Conservation (phyloP, 1,140 invertebrate species). For the Platorchestia sp. region DNA sequence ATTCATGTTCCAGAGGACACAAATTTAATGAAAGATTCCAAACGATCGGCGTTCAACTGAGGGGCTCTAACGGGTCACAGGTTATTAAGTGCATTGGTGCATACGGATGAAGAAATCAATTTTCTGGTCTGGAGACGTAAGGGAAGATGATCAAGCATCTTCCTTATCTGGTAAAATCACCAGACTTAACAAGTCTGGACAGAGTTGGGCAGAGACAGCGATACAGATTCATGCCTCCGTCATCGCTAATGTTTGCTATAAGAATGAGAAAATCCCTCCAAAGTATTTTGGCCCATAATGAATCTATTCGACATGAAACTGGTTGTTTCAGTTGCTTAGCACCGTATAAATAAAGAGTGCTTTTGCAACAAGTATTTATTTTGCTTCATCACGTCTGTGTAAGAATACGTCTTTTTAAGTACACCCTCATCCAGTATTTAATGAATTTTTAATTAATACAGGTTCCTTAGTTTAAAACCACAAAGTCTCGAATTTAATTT, state of each 20-base stretch:
- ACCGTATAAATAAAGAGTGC: neutral
- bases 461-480: neutral
- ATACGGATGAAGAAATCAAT: no score
- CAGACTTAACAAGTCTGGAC: no score
- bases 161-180: no score
- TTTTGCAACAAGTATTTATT: neutral
- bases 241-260: neutral
- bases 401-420: neutral
- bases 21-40: no score
- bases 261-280: neutral
- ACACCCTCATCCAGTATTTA: neutral
- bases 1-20: no score
- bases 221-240: no score
- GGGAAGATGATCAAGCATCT: no score
- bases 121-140: no score
- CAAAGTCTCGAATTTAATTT: neutral
- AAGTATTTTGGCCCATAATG: neutral
- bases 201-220: no score
- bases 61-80: no score
- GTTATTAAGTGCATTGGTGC: no score
- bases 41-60: no score
- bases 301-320: neutral
- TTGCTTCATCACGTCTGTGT: neutral
- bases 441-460: neutral
- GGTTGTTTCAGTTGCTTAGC: neutral